A percentile compares a stretch with the other conserved stretches of the same genome.
These are phyloP conservation scores for Cremastinae sp. DNA, from an alignment of 2,888 invertebrate genomes.

Conservation along the genomic window DNA sequence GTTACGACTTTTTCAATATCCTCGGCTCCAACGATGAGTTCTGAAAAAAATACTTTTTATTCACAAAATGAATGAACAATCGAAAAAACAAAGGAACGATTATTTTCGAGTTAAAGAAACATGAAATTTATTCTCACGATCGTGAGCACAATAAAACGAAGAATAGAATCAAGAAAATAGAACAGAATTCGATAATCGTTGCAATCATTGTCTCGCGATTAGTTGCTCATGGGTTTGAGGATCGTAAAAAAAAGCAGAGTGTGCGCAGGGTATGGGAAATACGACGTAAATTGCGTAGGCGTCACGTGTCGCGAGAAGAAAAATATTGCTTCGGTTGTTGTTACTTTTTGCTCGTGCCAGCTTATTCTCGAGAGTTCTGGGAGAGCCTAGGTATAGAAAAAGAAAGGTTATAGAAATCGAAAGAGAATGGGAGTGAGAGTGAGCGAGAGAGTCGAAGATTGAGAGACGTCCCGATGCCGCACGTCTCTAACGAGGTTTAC, in stretches of 20 bases:
- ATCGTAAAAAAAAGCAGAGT: conserved; percentile 33
- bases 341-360: conserved; percentile 20
- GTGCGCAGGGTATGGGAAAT: conserved; percentile 16
- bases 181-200: not conserved
- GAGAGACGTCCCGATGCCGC: conserved; percentile 58
- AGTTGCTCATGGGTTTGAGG: conserved; percentile 39
- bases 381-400: conserved; percentile 43
- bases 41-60: not conserved
- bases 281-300: conserved; percentile 45
- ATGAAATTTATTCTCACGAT: not conserved
- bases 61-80: not conserved
- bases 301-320: conserved; percentile 43
- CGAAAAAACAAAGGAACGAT: not conserved
- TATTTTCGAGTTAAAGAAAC: too few species aligned
- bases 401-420: too few species aligned
- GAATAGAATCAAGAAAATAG: not conserved
- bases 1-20: conserved; percentile 48
- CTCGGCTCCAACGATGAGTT: conserved; percentile 5
- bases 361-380: conserved; percentile 26
- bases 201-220: conserved; percentile 37
- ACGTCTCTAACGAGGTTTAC: conserved; percentile 64
- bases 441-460: conserved; percentile 38
- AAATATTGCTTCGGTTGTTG: conserved; percentile 44
- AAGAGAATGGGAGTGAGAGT: conserved; percentile 31
- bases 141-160: not conserved